phyloP scores from a whole-genome alignment of 2,113 vertebrate genomes.

The Grallaria varia region DNA sequence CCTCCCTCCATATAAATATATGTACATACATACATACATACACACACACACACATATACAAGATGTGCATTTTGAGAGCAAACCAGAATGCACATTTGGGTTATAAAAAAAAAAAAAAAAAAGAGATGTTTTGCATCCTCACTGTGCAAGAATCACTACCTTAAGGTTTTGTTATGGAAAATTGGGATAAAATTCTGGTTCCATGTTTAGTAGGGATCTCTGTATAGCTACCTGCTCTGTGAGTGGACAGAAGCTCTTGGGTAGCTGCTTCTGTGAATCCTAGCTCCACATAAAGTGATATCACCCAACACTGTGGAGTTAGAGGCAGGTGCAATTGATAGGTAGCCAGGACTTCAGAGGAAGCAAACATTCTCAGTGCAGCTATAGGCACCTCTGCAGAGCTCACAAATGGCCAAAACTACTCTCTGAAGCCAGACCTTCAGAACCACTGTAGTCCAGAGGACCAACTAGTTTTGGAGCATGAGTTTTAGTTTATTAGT shows the following conservation, averaged over 20 bases:
- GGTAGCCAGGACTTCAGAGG: neutral
- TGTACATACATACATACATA: fast-evolving
- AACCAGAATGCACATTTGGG: neutral
- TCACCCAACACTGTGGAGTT: fast-evolving
- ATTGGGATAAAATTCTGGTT: neutral
- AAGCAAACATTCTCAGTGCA: neutral
- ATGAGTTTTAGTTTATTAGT: neutral
- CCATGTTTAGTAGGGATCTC: neutral
- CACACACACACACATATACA: fast-evolving
- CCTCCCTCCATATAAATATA: too few species aligned
- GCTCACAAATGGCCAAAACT: neutral
- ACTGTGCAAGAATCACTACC: neutral
- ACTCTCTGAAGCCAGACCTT: neutral
- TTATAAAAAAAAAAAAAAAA: neutral
- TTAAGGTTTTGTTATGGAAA: neutral
- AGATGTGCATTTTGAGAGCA: neutral
- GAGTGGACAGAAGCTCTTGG: neutral
- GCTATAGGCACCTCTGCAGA: neutral
- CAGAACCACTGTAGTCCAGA: neutral
- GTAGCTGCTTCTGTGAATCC: neutral
- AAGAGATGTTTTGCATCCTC: neutral
- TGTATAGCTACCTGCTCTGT: neutral
- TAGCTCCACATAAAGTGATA: neutral
- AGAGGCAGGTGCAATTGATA: neutral
- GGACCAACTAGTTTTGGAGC: neutral